phyloP scores from a whole-genome alignment of 2,113 vertebrate species.

The Alethe castanea region DNA sequence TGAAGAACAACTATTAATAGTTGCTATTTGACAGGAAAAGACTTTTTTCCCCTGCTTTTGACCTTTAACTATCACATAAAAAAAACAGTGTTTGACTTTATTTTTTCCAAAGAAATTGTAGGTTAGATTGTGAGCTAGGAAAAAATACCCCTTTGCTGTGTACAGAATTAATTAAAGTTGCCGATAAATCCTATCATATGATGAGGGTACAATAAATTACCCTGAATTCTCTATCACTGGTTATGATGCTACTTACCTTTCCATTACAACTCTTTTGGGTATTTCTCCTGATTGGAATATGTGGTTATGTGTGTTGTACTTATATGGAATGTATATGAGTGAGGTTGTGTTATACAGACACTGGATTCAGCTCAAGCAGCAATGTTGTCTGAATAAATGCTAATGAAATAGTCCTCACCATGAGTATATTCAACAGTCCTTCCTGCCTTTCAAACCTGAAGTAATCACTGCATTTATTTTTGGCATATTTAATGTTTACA shows the following conservation, averaged over 20 bases:
- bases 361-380: neutral
- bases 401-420: constrained; percentile 19
- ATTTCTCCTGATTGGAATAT: neutral
- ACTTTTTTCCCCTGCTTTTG: neutral
- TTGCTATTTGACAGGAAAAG: neutral
- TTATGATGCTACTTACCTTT: neutral
- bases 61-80: neutral
- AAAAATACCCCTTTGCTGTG: neutral
- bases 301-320: rapidly evolving
- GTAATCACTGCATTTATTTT: neutral
- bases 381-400: constrained; percentile 3
- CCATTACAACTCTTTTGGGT: rapidly evolving
- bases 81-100: neutral
- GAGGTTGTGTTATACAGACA: rapidly evolving
- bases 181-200: neutral
- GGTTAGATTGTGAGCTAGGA: neutral
- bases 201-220: neutral
- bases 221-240: neutral
- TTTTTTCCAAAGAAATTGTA: neutral
- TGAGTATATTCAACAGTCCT: neutral
- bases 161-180: neutral
- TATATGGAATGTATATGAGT: rapidly evolving
- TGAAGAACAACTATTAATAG: neutral
- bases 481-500: constrained; percentile 14
- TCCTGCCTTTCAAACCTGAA: constrained; percentile 15